Base-by-base conservation (phyloP, 2,113 vertebrate species). In the Oxyruncus cristatus region DNA sequence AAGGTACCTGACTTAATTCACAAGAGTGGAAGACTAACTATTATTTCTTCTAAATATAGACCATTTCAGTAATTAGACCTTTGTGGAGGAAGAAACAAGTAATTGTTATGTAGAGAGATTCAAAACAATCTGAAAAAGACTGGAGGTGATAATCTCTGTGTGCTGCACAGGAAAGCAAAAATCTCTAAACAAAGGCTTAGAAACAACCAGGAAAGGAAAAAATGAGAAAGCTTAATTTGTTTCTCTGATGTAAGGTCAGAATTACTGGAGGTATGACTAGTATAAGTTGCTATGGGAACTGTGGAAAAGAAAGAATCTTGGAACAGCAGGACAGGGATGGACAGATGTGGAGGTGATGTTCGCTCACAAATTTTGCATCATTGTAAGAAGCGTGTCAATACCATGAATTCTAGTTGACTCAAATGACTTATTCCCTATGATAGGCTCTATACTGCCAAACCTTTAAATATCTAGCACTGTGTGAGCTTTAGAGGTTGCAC, bases 31-130 rank as follows among this genome's bases (percentile, higher is more conserved):
- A 86, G 75, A 66, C n/a, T 74, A 91, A 80, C 41, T 88, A 47
- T 85, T 85, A 79, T 92, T 97, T 96, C 17, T 74, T 90, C 65
- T 83, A 90, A 92, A 92, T 85, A 82, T 65, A 94, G 73, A 74
- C 9, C 5, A 21, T 92, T 96, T 88, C 67, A 75, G 35, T 81
- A 95, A 95, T 95, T 87, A 95, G 79, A 85, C 33, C n/a, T 88
- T 61, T 81, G 27, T 37, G 13, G 49, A 68, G 46, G 71, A 86
- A 93, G 75, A 93, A 92, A 55, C n/a, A 80, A 77, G n/a, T 73
- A 91, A 92, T 85, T 94, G 42, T 49, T 49, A 65, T 65, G 55
- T 33, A 70, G 71, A 91, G 41, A 88, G 41, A 77, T 87, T 92
- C 55, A 92, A 79, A 92, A 82, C 52, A 91, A 56, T 59, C 1